These are phyloP conservation scores for Fopius arisanus DNA, from an alignment of 1,140 invertebrate species.

Conservation along the genomic window DNA sequence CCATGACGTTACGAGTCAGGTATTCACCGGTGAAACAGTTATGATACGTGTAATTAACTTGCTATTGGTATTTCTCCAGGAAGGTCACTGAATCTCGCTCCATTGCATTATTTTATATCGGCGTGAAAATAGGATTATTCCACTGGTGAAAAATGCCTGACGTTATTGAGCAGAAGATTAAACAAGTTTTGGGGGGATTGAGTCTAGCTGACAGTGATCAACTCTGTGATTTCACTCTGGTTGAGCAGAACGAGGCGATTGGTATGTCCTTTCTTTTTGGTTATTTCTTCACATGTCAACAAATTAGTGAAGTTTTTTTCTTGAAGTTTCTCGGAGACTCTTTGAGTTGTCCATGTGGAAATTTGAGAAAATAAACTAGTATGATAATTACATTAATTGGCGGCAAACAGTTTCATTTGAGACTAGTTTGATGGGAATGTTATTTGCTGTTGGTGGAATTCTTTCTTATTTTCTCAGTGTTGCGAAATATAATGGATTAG, in stretches of 20 bases:
- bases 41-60: constrained; percentile 5
- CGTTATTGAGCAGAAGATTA: constrained; percentile 43
- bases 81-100: not conserved
- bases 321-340: too few relatives aligned
- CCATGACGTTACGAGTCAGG: constrained; percentile 24
- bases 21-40: constrained; percentile 18
- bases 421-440: too few relatives aligned
- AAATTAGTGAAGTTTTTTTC: too few relatives aligned
- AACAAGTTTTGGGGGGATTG: constrained; percentile 38
- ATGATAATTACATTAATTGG: too few relatives aligned
- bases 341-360: too few relatives aligned
- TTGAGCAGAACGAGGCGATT: constrained; percentile 78
- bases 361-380: too few relatives aligned
- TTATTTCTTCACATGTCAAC: not conserved
- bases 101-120: not conserved
- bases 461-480: too few relatives aligned
- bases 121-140: not conserved
- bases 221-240: constrained; percentile 82
- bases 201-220: constrained; percentile 61
- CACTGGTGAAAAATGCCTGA: constrained; percentile 36
- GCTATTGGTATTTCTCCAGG: not conserved
- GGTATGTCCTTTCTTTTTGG: constrained; percentile 49
- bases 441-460: too few relatives aligned
- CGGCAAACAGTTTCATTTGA: too few relatives aligned
- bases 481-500: too few relatives aligned